Conservation (phyloP, 1,140 invertebrate genomes). For the Capitella teleta region DNA sequence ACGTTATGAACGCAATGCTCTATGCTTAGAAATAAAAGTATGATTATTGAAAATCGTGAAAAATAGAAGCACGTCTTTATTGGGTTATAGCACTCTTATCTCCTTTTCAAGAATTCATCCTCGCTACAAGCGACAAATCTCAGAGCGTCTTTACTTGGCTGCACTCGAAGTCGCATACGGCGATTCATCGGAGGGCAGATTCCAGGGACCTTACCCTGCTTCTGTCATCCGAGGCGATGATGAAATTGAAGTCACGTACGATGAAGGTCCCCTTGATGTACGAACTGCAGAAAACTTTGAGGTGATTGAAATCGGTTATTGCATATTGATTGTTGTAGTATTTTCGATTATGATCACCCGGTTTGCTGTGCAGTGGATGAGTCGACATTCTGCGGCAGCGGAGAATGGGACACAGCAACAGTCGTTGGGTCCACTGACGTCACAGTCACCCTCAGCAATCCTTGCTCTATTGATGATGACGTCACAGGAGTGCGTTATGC, state of each 20-base stretch:
- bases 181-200: background rate
- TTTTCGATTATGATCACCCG: no score
- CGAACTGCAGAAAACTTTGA: background rate
- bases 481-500: constrained; percentile 18
- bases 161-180: background rate
- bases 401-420: constrained; percentile 20
- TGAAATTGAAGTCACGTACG: background rate
- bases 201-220: background rate
- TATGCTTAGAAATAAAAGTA: no score
- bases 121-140: constrained; percentile 1
- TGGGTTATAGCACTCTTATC: background rate
- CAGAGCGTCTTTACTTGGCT: background rate
- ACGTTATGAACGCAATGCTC: background rate
- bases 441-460: constrained; percentile 16
- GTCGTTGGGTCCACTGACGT: constrained; percentile 14
- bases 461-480: constrained; percentile 5
- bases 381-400: no score
- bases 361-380: no score
- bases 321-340: no score
- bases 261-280: background rate
- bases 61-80: background rate
- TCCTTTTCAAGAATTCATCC: constrained; percentile 1
- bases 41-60: no score
- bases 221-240: background rate
- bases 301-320: no score